These are phyloP conservation scores for Lithophane leautieri DNA, from an alignment of 2,888 invertebrate species.

Conservation along the genomic window DNA sequence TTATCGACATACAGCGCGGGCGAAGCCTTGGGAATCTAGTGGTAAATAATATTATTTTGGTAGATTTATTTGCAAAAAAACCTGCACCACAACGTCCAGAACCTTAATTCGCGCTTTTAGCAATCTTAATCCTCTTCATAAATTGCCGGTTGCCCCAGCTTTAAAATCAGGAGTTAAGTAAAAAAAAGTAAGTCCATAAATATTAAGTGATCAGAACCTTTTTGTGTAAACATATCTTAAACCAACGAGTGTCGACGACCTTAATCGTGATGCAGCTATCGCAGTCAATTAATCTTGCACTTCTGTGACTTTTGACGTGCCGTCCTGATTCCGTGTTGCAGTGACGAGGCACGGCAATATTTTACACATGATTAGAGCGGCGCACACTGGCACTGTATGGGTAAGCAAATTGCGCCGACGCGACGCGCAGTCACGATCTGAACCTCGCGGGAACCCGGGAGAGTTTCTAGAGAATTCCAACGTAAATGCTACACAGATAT, in stretches of 20 bases:
- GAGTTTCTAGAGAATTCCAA: conserved; percentile 89
- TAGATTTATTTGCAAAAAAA: background rate
- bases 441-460: conserved; percentile 88
- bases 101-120: conserved; percentile 4
- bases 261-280: conserved; percentile 82
- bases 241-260: conserved; percentile 71
- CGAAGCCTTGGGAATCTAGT: too few relatives aligned
- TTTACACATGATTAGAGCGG: conserved; percentile 90
- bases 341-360: conserved; percentile 87
- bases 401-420: conserved; percentile 90
- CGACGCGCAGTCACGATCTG: conserved; percentile 89
- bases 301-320: conserved; percentile 84
- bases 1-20: too few relatives aligned
- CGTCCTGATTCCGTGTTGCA: conserved; percentile 83
- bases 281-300: conserved; percentile 84
- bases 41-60: background rate
- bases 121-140: conserved; percentile 14
- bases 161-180: conserved; percentile 1
- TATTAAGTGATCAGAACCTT: conserved; percentile 30
- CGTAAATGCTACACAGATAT: conserved; percentile 88
- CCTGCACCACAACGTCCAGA: background rate
- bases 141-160: background rate
- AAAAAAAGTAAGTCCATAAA: conserved; percentile 6
- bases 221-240: conserved; percentile 42
- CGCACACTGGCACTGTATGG: conserved; percentile 86